Evolutionary conservation across 2,113 vertebrate genomes (phyloP).

Genomic region (Odontesthes bonariensis): DNA sequence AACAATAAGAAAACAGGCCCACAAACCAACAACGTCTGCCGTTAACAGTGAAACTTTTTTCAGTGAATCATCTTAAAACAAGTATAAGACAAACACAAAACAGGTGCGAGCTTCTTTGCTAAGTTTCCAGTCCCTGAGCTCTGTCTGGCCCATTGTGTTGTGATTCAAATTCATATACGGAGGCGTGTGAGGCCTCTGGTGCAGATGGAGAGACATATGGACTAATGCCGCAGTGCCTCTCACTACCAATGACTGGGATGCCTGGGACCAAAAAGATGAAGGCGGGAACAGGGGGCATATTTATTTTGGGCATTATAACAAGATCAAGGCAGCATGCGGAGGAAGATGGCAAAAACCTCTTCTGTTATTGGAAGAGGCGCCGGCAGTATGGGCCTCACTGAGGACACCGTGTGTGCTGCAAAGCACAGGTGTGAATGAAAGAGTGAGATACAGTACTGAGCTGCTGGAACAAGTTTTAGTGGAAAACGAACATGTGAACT

Average conservation of each 20-base stretch:
- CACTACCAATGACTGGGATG: slow-evolving; percentile 38
- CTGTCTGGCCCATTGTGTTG: slow-evolving; percentile 33
- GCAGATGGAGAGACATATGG: slow-evolving; percentile 62
- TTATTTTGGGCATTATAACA: slow-evolving; percentile 51
- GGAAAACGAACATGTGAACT: slow-evolving; percentile 45
- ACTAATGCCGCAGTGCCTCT: slow-evolving; percentile 39
- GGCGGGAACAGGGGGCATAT: slow-evolving; percentile 35
- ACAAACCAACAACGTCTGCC: not conserved
- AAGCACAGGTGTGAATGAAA: not conserved
- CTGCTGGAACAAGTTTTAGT: not conserved
- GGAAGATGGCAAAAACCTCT: slow-evolving; percentile 46
- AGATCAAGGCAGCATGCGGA: slow-evolving; percentile 39
- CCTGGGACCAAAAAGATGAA: slow-evolving; percentile 58
- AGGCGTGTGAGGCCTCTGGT: slow-evolving; percentile 17
- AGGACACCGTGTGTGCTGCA: slow-evolving; percentile 13
- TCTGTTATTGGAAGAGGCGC: slow-evolving; percentile 32
- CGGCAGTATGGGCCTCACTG: slow-evolving; percentile 20
- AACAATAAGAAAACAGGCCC: not conserved
- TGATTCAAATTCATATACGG: slow-evolving; percentile 41
- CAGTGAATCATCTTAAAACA: not conserved
- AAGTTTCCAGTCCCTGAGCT: not conserved
- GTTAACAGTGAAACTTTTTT: slow-evolving; percentile 8
- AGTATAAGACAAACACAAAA: not conserved
- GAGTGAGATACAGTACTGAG: not conserved
- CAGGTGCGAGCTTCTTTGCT: not conserved